Conservation (phyloP, 2,888 invertebrate genomes). For the Polymixis lichenea region DNA sequence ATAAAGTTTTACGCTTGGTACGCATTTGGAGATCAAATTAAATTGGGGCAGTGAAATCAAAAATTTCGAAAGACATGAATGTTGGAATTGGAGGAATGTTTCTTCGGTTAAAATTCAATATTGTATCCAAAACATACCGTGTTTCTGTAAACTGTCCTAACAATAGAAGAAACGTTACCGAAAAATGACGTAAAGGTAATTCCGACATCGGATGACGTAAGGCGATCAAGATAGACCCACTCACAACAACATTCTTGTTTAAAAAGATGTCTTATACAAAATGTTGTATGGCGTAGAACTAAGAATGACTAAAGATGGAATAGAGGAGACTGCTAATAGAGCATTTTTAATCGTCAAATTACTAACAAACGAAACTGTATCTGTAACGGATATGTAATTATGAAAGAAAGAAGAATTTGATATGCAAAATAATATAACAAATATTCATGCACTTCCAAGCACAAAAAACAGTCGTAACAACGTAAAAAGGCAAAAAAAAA, state of each 20-base stretch:
- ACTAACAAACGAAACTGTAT: background rate
- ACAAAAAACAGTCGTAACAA: conserved; percentile 29
- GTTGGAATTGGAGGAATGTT: background rate
- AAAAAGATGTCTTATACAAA: conserved; percentile 27
- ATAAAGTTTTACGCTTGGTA: conserved; percentile 60
- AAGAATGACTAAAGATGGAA: background rate
- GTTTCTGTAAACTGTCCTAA: conserved; percentile 11
- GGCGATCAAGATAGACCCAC: conserved; percentile 51
- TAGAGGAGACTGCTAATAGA: background rate
- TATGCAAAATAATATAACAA: conserved; percentile 12
- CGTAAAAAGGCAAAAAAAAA: conserved; percentile 48
- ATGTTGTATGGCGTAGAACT: conserved; percentile 5
- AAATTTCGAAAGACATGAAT: background rate
- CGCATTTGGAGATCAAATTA: conserved; percentile 49
- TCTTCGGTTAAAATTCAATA: background rate
- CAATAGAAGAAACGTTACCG: conserved; percentile 39
- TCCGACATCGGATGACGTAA: conserved; percentile 54
- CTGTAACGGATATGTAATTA: background rate
- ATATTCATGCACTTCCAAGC: conserved; percentile 13
- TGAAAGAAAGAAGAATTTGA: conserved; percentile 20
- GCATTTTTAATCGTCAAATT: background rate
- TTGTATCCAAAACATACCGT: background rate
- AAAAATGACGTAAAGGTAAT: conserved; percentile 54
- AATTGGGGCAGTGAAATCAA: conserved; percentile 41
- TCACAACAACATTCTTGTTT: conserved; percentile 40